Evolutionary conservation across 2,113 vertebrate genomes (phyloP).

Genomic region (Sprattus sprattus): DNA sequence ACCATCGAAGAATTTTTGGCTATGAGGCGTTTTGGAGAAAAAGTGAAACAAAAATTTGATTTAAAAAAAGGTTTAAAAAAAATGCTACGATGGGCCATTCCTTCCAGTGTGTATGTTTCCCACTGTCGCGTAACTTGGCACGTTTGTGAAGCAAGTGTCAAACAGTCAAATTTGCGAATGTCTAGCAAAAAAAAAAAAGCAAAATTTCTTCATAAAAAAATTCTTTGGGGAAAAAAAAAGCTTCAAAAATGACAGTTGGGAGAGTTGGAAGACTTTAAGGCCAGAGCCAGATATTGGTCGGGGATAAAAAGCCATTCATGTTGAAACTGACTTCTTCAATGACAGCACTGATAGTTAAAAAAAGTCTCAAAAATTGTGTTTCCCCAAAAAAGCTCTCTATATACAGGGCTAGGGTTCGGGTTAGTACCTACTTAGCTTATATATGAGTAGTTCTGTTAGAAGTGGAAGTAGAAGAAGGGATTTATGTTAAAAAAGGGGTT

Average conservation of each 20-base stretch:
- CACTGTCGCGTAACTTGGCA: neutral
- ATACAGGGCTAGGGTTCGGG: slow-evolving; percentile 41
- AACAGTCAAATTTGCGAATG: neutral
- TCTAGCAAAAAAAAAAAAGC: neutral
- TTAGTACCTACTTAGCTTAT: slow-evolving; percentile 46
- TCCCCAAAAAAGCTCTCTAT: slow-evolving; percentile 14
- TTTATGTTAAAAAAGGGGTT: slow-evolving; percentile 34
- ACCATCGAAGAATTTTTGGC: slow-evolving; percentile 78
- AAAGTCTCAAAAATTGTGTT: slow-evolving; percentile 3
- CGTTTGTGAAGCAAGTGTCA: neutral
- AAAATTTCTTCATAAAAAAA: neutral
- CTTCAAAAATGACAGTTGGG: slow-evolving; percentile 60
- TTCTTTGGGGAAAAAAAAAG: neutral
- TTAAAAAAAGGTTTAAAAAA: slow-evolving; percentile 24
- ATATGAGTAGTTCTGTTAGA: slow-evolving; percentile 41
- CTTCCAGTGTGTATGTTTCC: neutral
- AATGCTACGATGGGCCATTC: neutral
- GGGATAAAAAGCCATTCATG: slow-evolving; percentile 68
- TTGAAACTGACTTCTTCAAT: slow-evolving; percentile 65
- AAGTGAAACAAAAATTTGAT: slow-evolving; percentile 62
- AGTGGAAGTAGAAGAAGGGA: slow-evolving; percentile 48
- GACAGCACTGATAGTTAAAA: neutral
- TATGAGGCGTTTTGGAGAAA: slow-evolving; percentile 62
- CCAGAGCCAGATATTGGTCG: slow-evolving; percentile 44
- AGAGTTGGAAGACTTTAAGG: slow-evolving; percentile 61